A percentile compares a stretch with the other conserved stretches of the same genome.
These are phyloP conservation scores for Temnothorax longispinosus DNA, from an alignment of 1,140 invertebrate genomes.

Conservation along the genomic window DNA sequence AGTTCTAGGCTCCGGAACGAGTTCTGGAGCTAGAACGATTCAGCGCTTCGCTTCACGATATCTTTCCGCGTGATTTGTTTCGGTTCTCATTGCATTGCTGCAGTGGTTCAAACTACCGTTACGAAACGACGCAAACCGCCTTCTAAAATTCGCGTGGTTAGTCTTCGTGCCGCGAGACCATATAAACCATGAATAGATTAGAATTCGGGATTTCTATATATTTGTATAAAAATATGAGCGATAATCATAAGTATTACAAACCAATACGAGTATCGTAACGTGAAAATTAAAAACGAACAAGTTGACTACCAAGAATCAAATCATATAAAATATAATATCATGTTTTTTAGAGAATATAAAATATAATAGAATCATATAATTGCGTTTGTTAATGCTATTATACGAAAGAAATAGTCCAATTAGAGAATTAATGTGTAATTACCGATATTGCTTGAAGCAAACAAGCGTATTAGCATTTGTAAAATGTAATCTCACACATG, in stretches of 20 bases:
- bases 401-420: background rate
- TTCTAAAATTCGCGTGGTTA: conserved; percentile 7
- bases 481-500: background rate
- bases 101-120: background rate
- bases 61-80: conserved; percentile 38
- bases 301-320: background rate
- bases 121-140: background rate
- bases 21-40: background rate
- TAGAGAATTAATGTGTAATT: background rate
- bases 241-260: background rate
- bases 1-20: background rate
- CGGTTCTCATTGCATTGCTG: background rate
- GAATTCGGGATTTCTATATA: background rate
- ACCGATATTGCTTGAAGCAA: background rate
- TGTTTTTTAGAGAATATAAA: background rate
- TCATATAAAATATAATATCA: background rate
- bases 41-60: background rate
- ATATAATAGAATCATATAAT: background rate
- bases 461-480: background rate
- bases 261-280: background rate
- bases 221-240: background rate
- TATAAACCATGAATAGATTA: background rate
- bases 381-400: background rate
- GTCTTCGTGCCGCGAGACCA: background rate
- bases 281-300: background rate